These are phyloP conservation scores for Eristalis tenax DNA, from an alignment of 2,888 invertebrate genomes.

Conservation along the genomic window DNA sequence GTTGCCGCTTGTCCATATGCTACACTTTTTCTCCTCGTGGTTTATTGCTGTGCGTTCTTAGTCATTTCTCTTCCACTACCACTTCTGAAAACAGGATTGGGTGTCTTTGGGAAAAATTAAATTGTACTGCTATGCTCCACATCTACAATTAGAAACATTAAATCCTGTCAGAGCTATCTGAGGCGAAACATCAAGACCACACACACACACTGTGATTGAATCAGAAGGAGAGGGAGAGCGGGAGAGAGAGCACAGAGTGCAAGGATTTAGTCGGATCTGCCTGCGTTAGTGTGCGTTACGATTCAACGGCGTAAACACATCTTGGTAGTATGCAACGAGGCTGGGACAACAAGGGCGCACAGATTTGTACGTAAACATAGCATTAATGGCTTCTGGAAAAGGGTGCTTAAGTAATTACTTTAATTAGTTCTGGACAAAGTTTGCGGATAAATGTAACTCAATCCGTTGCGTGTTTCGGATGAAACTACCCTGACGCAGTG, in stretches of 20 bases:
- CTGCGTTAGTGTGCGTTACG: not conserved
- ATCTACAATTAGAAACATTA: conserved; percentile 63
- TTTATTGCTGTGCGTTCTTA: not conserved
- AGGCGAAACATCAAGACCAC: not conserved
- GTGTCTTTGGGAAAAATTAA: conserved; percentile 28
- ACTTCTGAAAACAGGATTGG: not conserved
- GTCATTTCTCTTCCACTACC: not conserved
- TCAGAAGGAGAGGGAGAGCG: not conserved
- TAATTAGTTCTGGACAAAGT: conserved; percentile 73
- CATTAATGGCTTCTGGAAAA: conserved; percentile 52
- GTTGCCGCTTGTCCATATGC: conserved; percentile 36
- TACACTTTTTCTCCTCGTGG: not conserved
- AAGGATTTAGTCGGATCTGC: not conserved
- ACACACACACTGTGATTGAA: not conserved
- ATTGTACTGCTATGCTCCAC: conserved; percentile 30
- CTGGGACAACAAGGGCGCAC: not conserved
- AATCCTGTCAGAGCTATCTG: conserved; percentile 34
- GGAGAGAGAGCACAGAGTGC: not conserved
- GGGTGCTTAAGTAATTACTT: conserved; percentile 73
- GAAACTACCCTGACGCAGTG: not conserved
- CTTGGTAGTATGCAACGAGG: not conserved
- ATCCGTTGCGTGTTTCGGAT: conserved; percentile 25
- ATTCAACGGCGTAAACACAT: conserved; percentile 20
- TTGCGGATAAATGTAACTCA: conserved; percentile 59
- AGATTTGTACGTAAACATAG: conserved; percentile 48